Conservation (phyloP, 2,888 invertebrate genomes). For the Trachelus troglodyta region DNA sequence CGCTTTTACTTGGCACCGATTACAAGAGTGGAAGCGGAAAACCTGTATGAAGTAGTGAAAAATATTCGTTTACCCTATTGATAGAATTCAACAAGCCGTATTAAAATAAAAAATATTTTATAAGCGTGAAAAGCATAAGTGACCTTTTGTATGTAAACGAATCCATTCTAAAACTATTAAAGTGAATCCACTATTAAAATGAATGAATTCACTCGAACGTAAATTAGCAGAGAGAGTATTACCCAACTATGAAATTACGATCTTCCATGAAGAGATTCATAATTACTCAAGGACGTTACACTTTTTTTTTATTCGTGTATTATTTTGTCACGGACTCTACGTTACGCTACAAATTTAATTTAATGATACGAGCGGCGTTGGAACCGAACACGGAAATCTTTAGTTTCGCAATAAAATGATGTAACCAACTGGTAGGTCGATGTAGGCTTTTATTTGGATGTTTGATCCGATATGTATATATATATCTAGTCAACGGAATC, state of each 20-base stretch:
- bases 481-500: neutral
- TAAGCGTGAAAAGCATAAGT: neutral
- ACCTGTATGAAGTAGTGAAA: neutral
- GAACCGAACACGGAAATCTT: neutral
- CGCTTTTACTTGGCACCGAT: slow-evolving; percentile 4
- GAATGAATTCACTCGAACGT: neutral
- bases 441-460: neutral
- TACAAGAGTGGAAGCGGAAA: neutral
- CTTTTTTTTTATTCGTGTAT: neutral
- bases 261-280: neutral
- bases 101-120: neutral
- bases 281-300: neutral
- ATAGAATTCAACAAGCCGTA: neutral
- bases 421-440: neutral
- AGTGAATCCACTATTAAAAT: neutral
- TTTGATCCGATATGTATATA: neutral
- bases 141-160: neutral
- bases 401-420: slow-evolving; percentile 2
- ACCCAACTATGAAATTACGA: neutral
- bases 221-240: too few relatives aligned
- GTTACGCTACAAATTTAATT: neutral
- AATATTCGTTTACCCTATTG: neutral
- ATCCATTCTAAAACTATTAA: too few relatives aligned
- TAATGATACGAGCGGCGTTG: neutral
- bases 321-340: neutral